Evolutionary conservation across 2,888 invertebrate genomes (phyloP).

Genomic region (Maniola hyperantus): DNA sequence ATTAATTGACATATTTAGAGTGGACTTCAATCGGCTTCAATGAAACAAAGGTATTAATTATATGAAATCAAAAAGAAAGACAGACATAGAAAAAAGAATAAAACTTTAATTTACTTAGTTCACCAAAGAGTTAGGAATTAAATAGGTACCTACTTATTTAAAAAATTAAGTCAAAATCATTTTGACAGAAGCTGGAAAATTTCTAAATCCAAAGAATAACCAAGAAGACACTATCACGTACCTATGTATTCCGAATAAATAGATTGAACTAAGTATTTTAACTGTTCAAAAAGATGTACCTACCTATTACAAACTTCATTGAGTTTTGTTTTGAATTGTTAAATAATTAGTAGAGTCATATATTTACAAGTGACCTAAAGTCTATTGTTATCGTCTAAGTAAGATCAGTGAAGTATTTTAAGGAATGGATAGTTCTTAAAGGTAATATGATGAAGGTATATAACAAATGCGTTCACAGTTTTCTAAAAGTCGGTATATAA

Average conservation of each 20-base stretch:
- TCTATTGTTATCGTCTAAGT: conserved; percentile 23
- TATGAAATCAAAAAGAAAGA: no score
- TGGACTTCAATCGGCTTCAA: background rate
- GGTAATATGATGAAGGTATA: conserved; percentile 24
- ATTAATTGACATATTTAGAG: conserved; percentile 24
- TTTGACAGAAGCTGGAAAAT: background rate
- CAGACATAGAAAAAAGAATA: no score
- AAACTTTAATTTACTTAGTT: no score
- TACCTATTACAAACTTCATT: conserved; percentile 1
- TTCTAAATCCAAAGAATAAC: background rate
- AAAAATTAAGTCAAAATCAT: no score
- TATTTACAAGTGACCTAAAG: conserved; percentile 17
- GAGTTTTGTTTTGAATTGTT: background rate
- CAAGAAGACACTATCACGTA: no score
- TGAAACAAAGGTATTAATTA: background rate
- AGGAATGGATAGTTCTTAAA: conserved; percentile 17
- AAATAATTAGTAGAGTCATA: conserved; percentile 2
- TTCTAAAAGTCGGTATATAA: conserved; percentile 16
- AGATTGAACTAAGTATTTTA: background rate
- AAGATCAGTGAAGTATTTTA: conserved; percentile 27
- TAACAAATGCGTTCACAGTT: conserved; percentile 30
- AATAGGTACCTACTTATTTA: no score
- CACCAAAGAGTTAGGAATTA: no score
- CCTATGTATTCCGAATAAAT: background rate
- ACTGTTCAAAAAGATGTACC: background rate